A percentile compares a stretch with the other conserved stretches of the same genome.
phyloP scores from a whole-genome alignment of 2,888 invertebrate genomes.

The Argyra leucocephala region DNA sequence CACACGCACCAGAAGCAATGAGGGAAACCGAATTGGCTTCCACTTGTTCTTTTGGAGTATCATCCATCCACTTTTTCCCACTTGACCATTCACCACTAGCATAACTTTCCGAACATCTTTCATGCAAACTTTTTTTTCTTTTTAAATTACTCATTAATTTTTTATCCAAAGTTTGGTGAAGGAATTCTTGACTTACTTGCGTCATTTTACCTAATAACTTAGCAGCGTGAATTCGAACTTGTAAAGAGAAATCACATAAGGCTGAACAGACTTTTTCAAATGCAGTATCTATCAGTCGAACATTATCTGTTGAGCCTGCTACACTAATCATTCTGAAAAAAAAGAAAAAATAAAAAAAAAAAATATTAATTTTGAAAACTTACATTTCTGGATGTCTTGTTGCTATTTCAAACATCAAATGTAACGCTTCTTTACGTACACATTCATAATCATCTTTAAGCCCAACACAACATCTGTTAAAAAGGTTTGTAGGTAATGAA shows the following conservation, averaged over 20 bases:
- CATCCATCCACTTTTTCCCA: slow-evolving; percentile 81
- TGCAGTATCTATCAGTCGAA: slow-evolving; percentile 88
- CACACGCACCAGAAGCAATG: slow-evolving; percentile 90
- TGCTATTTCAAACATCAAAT: slow-evolving; percentile 76
- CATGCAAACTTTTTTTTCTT: slow-evolving; percentile 75
- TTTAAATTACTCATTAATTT: slow-evolving; percentile 90
- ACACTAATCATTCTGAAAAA: slow-evolving; percentile 55
- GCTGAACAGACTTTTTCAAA: slow-evolving; percentile 91
- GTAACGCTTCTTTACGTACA: slow-evolving; percentile 76
- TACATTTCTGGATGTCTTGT: slow-evolving; percentile 81
- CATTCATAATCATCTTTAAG: slow-evolving; percentile 89
- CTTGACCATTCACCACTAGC: slow-evolving; percentile 84
- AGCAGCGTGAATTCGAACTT: slow-evolving; percentile 77
- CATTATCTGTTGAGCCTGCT: slow-evolving; percentile 68
- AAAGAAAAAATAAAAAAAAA: slow-evolving; percentile 12
- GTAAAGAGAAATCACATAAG: slow-evolving; percentile 84
- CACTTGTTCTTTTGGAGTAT: slow-evolving; percentile 64
- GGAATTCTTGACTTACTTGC: slow-evolving; percentile 75
- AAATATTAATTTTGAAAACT: too few relatives aligned
- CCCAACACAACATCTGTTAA: slow-evolving; percentile 57
- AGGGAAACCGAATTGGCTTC: slow-evolving; percentile 67
- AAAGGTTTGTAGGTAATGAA: slow-evolving; percentile 59
- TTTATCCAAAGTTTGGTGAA: slow-evolving; percentile 94
- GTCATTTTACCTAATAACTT: slow-evolving; percentile 77
- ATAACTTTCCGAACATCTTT: slow-evolving; percentile 72